Percentiles rank a stretch among this genome's conserved stretches.
phyloP scores from a whole-genome alignment of 1,140 invertebrate species.

The Homalodisca vitripennis region DNA sequence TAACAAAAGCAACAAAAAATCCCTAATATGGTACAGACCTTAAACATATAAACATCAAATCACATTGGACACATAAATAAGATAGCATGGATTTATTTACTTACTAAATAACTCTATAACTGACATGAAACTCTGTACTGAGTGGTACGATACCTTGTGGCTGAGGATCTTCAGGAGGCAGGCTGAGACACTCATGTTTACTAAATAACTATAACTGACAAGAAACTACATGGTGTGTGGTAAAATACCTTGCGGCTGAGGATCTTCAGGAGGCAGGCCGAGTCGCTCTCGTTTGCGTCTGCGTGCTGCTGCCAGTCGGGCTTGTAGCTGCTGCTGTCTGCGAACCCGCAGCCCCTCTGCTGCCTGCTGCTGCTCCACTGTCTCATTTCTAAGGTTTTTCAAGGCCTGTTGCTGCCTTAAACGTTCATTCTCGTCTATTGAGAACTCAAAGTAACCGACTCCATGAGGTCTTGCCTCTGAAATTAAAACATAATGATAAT shows the following conservation, averaged over 20 bases:
- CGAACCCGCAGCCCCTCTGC: slow-evolving; percentile 61
- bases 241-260: slow-evolving; percentile 22
- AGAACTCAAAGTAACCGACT: slow-evolving; percentile 86
- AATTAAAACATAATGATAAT: slow-evolving; percentile 45
- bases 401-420: slow-evolving; percentile 74
- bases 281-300: slow-evolving; percentile 72
- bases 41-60: no score
- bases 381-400: slow-evolving; percentile 67
- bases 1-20: no score
- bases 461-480: slow-evolving; percentile 84
- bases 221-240: no score
- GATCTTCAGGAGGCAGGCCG: slow-evolving; percentile 64
- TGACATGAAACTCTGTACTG: no score
- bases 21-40: no score
- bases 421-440: slow-evolving; percentile 75
- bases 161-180: no score
- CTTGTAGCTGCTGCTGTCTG: slow-evolving; percentile 67
- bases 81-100: no score
- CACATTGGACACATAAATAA: no score
- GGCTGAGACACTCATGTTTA: no score
- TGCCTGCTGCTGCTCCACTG: slow-evolving; percentile 62
- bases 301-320: slow-evolving; percentile 73
- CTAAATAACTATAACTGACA: no score
- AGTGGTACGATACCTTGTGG: no score
- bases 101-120: no score